A percentile compares a stretch with the other conserved stretches of the same genome.
These are phyloP conservation scores for Leuciscus idus DNA, from an alignment of 2,113 vertebrate species.

Conservation along the genomic window DNA sequence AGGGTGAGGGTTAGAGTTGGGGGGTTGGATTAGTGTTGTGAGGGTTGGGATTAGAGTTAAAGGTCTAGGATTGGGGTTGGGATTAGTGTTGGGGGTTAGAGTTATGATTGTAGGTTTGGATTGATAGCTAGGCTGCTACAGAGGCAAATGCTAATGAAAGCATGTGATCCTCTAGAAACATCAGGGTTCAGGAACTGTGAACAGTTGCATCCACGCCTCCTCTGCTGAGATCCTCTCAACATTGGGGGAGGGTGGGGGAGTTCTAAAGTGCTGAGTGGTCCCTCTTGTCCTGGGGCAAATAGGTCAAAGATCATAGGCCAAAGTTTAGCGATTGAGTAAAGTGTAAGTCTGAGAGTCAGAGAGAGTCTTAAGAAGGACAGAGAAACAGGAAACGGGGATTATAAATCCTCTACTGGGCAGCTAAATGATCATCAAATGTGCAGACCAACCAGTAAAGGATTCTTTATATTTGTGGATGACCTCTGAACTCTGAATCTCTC, in stretches of 20 bases:
- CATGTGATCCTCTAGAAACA: conserved; percentile 32
- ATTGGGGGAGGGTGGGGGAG: conserved; percentile 10
- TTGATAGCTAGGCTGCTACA: conserved; percentile 30
- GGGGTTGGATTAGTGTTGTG: not conserved
- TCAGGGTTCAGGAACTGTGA: conserved; percentile 16
- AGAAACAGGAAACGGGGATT: conserved; percentile 38
- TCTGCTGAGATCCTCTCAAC: conserved; percentile 39
- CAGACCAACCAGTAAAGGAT: conserved; percentile 17
- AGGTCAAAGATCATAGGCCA: conserved; percentile 48
- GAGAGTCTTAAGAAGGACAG: conserved; percentile 58
- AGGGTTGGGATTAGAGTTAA: not conserved
- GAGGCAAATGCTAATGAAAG: conserved; percentile 39
- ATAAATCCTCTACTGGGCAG: conserved; percentile 25
- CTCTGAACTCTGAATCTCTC: conserved; percentile 55
- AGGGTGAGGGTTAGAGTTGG: not conserved
- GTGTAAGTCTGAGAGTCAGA: conserved; percentile 56
- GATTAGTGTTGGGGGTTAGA: not conserved
- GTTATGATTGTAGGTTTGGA: conserved; percentile 4
- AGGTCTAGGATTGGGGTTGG: conserved; percentile 1
- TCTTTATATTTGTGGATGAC: conserved; percentile 25
- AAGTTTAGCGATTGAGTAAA: conserved; percentile 49
- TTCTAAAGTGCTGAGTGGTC: conserved; percentile 51
- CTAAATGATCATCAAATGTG: conserved; percentile 29
- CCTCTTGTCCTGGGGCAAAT: conserved; percentile 22
- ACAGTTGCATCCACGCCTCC: conserved; percentile 2